Conservation (phyloP, 2,888 invertebrate genomes). For the Eulithis prunata region DNA sequence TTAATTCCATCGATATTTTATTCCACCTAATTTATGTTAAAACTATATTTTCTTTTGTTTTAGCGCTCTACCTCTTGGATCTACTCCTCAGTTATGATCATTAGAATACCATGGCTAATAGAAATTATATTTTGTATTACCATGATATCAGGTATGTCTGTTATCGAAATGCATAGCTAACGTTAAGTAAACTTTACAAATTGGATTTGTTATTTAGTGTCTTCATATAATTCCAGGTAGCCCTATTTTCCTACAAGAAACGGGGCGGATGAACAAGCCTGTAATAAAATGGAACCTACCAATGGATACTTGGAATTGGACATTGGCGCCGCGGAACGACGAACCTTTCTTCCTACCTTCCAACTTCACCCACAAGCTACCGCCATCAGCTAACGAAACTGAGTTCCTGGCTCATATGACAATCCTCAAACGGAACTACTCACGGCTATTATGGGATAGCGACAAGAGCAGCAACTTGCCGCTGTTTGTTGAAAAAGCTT, state of each 20-base stretch:
- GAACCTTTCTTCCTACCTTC: constrained; percentile 75
- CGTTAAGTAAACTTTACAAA: not conserved
- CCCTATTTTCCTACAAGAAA: constrained; percentile 73
- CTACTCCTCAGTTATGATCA: constrained; percentile 70
- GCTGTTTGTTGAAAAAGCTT: constrained; percentile 92
- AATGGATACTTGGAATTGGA: constrained; percentile 79
- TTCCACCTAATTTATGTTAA: not conserved
- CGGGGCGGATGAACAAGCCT: constrained; percentile 63
- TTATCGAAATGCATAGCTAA: not conserved
- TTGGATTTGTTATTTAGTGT: not conserved
- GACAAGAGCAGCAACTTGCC: constrained; percentile 89
- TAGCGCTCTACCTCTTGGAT: constrained; percentile 59
- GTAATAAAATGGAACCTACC: constrained; percentile 80
- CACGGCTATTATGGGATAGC: constrained; percentile 89
- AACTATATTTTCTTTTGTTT: constrained; percentile 51
- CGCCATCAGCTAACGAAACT: constrained; percentile 79
- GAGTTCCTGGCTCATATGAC: constrained; percentile 77
- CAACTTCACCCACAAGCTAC: constrained; percentile 78
- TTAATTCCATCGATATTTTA: too few relatives aligned
- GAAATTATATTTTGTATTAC: constrained; percentile 53
- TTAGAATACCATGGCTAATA: constrained; percentile 74
- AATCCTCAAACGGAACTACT: constrained; percentile 75
- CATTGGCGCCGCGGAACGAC: constrained; percentile 65
- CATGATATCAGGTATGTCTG: constrained; percentile 64
- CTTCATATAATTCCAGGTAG: constrained; percentile 64